Evolutionary conservation across 1,140 invertebrate genomes (phyloP).

Genomic region (Lethrus apterus): DNA sequence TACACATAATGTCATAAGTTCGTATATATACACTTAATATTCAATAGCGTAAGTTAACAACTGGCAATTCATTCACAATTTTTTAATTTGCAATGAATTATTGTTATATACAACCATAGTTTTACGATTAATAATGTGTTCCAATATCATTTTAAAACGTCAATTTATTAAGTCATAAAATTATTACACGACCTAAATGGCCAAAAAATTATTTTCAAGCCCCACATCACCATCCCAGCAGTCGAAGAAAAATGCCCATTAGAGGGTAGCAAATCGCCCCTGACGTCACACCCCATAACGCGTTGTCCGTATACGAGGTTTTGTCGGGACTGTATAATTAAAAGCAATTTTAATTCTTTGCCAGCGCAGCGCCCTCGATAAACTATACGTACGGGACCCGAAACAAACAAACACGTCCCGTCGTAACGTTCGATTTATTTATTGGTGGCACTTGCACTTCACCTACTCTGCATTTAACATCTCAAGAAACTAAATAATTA

Average conservation of each 20-base stretch:
- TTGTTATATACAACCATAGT: too few species aligned
- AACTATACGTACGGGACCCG: background rate
- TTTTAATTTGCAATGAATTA: too few species aligned
- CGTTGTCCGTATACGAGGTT: too few species aligned
- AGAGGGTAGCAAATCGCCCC: slow-evolving; percentile 11
- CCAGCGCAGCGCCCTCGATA: background rate
- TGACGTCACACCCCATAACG: slow-evolving; percentile 15
- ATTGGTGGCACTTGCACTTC: slow-evolving; percentile 27
- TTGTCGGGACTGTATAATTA: slow-evolving; percentile 7
- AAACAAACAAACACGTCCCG: slow-evolving; percentile 2
- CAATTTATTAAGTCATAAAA: too few species aligned
- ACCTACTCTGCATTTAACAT: slow-evolving; percentile 25
- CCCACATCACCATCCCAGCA: background rate
- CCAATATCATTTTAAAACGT: too few species aligned
- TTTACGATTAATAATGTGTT: too few species aligned
- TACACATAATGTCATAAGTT: too few species aligned
- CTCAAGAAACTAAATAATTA: slow-evolving; percentile 27
- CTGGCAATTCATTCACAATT: too few species aligned
- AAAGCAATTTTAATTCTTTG: slow-evolving; percentile 10
- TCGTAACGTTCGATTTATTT: slow-evolving; percentile 25
- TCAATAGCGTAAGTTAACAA: too few species aligned
- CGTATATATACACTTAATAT: too few species aligned
- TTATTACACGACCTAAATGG: too few species aligned
- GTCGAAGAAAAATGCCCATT: background rate
- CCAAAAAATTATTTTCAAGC: too few species aligned